These are phyloP conservation scores for Tetranychus piercei DNA, from an alignment of 2,888 invertebrate species.

Conservation along the genomic window DNA sequence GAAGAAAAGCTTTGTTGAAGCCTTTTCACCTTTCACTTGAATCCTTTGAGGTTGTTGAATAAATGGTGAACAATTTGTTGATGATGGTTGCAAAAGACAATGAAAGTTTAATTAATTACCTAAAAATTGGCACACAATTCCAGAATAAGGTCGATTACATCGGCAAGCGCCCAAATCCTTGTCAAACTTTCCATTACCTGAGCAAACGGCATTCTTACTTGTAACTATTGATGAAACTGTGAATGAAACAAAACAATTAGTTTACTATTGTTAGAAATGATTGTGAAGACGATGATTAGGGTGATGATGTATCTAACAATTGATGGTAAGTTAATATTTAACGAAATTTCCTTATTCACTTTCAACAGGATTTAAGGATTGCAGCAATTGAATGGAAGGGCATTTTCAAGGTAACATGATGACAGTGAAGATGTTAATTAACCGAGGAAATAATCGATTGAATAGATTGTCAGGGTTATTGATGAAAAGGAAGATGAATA, in stretches of 20 bases:
- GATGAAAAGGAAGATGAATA: no score
- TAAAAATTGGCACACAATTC: slow-evolving; percentile 9
- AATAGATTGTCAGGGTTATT: no score
- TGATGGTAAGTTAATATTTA: no score
- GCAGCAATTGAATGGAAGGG: no score
- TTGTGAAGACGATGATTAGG: neutral
- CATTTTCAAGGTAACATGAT: no score
- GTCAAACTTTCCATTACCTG: slow-evolving; percentile 3
- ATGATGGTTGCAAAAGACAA: neutral
- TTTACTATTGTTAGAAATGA: neutral
- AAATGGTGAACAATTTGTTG: neutral
- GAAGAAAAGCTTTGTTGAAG: no score
- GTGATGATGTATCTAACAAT: no score
- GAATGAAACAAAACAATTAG: neutral
- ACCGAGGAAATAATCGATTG: no score
- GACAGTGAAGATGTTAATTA: no score
- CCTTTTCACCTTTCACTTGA: no score
- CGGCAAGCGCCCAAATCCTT: neutral
- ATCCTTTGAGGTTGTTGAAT: neutral
- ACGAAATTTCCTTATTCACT: no score
- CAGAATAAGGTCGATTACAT: slow-evolving; percentile 7
- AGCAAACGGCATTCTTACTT: neutral
- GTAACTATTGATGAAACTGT: neutral
- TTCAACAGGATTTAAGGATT: no score
- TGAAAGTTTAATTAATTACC: neutral